Evolutionary conservation across 1,140 invertebrate genomes (phyloP), one percentile per base, ranked within the genome.

Genomic region (Nasonia vitripennis): DNA sequence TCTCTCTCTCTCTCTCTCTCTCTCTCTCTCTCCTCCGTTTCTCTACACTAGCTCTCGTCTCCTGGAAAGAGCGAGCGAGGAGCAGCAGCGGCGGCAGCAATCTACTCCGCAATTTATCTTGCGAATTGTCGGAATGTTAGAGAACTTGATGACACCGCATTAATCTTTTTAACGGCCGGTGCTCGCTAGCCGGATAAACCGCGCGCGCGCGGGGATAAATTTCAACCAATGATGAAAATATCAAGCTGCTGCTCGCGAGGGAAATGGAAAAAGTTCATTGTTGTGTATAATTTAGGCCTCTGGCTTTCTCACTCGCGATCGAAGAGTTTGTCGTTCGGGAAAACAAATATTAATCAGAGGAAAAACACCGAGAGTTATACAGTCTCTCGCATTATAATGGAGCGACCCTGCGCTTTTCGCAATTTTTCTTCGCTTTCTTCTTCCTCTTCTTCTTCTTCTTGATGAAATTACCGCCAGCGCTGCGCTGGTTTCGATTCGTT

Each of bases 391-490:
- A 51, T 78, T 51, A 78, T 92, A 91, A 92, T 91, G 91, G 90
- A 92, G 91, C 74, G 41, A 77, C 2, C 45, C 37, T 45, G 37
- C 34, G 27, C 73, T 55, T 55, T 55, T 20, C 51, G 6, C 55
- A 62, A 62, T 62, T 62, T 62, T 62, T 62, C 55, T 17, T 62
- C 20, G 55, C 55, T 37, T 34, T 71, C 68, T 27, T 71, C 68
- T 27, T 31, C 34, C 85, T 86, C 85, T 78, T 68, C 17, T 62
- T 62, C 55, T 55, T 70, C 75, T 73, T 51, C 37, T 84, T 87
- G 89, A 92, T 92, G 90, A 90, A 91, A 91, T 92, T 92, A 90
- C 88, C 88, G 79, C 87, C 86, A 17, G 6, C 14, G 87, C 81
- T 86, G 41, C 87, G 9, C 68, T 34, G 73, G 17, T 90, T 88